Percentiles rank a stretch among this genome's conserved stretches.
phyloP scores from a whole-genome alignment of 2,113 vertebrate genomes.

The Campylorhamphus procurvoides region DNA sequence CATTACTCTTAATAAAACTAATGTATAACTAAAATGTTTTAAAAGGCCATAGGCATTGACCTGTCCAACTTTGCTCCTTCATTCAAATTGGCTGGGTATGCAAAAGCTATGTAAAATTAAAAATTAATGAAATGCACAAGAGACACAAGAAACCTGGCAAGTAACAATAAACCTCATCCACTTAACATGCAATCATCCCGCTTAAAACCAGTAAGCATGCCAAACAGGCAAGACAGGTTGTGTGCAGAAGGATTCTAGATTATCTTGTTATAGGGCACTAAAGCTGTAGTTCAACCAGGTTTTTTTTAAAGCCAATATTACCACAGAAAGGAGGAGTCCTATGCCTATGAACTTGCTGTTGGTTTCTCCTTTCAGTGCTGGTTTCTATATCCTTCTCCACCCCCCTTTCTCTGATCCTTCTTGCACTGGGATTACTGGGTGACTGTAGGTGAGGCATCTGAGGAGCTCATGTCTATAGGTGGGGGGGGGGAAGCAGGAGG shows the following conservation, averaged over 20 bases:
- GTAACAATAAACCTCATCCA: conserved; percentile 55
- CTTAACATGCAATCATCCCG: background rate
- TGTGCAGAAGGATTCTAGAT: background rate
- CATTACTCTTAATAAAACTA: background rate
- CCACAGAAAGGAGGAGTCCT: background rate
- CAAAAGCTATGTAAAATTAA: background rate
- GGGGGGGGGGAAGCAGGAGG: background rate
- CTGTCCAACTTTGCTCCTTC: background rate
- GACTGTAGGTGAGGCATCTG: background rate
- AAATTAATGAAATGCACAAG: conserved; percentile 18
- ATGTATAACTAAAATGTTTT: background rate
- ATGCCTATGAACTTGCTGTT: background rate
- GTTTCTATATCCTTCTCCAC: background rate
- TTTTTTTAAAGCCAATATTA: conserved; percentile 10
- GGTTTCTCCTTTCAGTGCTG: background rate
- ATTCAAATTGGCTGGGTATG: background rate
- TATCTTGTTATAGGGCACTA: background rate
- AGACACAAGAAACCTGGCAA: conserved; percentile 44
- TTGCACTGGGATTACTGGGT: background rate
- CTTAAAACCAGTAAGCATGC: conserved; percentile 21
- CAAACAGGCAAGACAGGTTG: conserved; percentile 27
- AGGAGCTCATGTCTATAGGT: background rate
- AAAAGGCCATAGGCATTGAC: background rate
- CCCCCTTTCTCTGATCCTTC: conserved; percentile 3
- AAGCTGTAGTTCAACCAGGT: background rate